A percentile compares a stretch with the other conserved stretches of the same genome.
Evolutionary conservation across 1,140 invertebrate species (phyloP).

Genomic region (Dufourea novaeangliae): DNA sequence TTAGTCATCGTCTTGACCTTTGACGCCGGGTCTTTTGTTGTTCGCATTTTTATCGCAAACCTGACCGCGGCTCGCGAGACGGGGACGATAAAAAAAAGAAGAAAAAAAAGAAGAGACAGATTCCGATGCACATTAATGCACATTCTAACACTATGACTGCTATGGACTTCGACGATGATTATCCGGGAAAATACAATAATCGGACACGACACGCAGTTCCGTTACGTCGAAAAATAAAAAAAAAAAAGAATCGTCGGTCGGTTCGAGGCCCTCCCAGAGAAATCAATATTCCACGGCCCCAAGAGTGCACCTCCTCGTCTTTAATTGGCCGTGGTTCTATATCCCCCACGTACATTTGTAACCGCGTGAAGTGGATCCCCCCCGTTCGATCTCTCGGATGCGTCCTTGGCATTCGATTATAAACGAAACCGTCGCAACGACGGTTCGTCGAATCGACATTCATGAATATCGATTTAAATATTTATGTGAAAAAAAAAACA

Average conservation of each 20-base stretch:
- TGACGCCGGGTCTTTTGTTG: conserved; percentile 19
- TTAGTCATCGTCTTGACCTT: conserved; percentile 34
- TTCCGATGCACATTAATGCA: too few relatives aligned
- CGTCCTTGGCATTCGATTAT: not conserved
- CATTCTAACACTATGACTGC: not conserved
- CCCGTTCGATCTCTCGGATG: too few relatives aligned
- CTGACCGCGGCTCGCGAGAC: not conserved
- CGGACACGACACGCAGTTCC: not conserved
- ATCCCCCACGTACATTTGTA: not conserved
- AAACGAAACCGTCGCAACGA: not conserved
- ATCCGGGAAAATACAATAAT: conserved; percentile 1
- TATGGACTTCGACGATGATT: not conserved
- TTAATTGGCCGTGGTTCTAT: not conserved
- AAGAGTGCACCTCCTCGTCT: too few relatives aligned
- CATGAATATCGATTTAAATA: too few relatives aligned
- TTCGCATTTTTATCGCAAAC: conserved; percentile 31
- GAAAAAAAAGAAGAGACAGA: too few relatives aligned
- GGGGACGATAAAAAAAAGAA: conserved; percentile 15
- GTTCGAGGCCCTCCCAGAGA: not conserved
- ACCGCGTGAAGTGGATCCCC: too few relatives aligned
- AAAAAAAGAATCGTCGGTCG: not conserved
- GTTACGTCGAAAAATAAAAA: not conserved
- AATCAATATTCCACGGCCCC: not conserved
- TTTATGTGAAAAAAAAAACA: too few relatives aligned
- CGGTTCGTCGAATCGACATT: not conserved